Evolutionary conservation across 2,797 vertebrate genomes (phyloP), one percentile per base, ranked within the genome.

Genomic region (Cebuella pygmaea): DNA sequence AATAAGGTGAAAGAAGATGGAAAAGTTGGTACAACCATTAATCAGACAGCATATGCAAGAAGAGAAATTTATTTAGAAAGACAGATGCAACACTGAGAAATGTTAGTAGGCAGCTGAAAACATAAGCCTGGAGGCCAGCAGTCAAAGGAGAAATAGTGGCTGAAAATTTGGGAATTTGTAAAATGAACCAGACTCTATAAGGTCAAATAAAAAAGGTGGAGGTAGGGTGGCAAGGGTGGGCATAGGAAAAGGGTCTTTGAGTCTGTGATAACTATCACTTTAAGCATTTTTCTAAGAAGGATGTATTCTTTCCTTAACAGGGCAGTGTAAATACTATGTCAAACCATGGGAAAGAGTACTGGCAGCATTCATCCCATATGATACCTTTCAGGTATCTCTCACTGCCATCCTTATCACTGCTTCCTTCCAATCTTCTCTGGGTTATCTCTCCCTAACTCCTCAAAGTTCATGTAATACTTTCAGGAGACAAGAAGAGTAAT

Each of bases 11-110:
- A 85, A 27, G 74, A 94, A 36, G 57, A 41, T 39, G 36, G 41
- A 90, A 64, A 59, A 67, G 27, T 33, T 88, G n/a, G 59, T 1
- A 92, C 81, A 87, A 74, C 33, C 15, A 83, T 67, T 91, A 78
- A 74, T 57, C 78, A 79, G 30, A 80, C 30, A 92, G 36, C 14
- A 88, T 67, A 70, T 17, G 11, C 11, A 93, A 93, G 44, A 79
- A 67, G 33, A 75, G n/a, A 72, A 95, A 90, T 41, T 20, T 46
- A 83, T 17, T 26, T 75, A 41, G n/a, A 72, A 46, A 92, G 27
- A 95, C 50, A 87, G 72, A 91, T 26, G 82, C 44, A 87, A 79
- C 30, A 94, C 19, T 64, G 70, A 70, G 44, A 86, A 90, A 88
- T 19, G 78, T 48, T 39, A 92, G 27, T 33, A 76, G n/a, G 79